Base-by-base conservation (phyloP, 2,888 invertebrate genomes). In the Acleris literana region DNA sequence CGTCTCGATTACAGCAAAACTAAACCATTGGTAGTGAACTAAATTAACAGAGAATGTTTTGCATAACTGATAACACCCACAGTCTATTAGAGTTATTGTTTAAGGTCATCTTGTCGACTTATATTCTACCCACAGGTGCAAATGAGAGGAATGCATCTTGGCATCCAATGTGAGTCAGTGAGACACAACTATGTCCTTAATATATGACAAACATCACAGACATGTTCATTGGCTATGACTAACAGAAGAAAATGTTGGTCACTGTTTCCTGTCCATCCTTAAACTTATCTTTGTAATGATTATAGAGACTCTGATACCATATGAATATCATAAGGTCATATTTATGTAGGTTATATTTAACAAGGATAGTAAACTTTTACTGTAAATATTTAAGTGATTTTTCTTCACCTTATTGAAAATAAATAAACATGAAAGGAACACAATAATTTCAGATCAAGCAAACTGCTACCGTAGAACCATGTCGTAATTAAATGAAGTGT, bases 161-260 rank as follows among this genome's bases (percentile, higher is more conserved):
- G 64, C 67, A 67, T 69, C 59, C 63, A 63, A 70, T 60, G 65
- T 69, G 67, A 71, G 22, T 69, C 69, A 70, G 55, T 52, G 43
- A 29, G 17, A 29, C 60, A 53, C 29, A 61, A 17, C 53, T 52
- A 22, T 22, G 29, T 51, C 48, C 20, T 33, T 58, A 57, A 62
- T 56, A 61, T 68, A 68, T 72, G 72, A 71, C 70, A 68, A 68
- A 69, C 59, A 64, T 60, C 49, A 63, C 55, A 33, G 68, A 64
- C 59, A 66, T 60, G 65, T 58, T 51, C 57, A 66, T 66, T 58
- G 54, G 16, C 48, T 29, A 63, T 72, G 72, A 72, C 68, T 72
- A 70, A 72, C 49, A 25, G n/a, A 51, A 55, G 25, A 60, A 56
- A 52, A 49, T n/a, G 29, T 53, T 62, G 49, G 57, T 63, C 67